These are phyloP conservation scores for Stenodema calcarata DNA, from an alignment of 2,888 invertebrate genomes.

Conservation along the genomic window DNA sequence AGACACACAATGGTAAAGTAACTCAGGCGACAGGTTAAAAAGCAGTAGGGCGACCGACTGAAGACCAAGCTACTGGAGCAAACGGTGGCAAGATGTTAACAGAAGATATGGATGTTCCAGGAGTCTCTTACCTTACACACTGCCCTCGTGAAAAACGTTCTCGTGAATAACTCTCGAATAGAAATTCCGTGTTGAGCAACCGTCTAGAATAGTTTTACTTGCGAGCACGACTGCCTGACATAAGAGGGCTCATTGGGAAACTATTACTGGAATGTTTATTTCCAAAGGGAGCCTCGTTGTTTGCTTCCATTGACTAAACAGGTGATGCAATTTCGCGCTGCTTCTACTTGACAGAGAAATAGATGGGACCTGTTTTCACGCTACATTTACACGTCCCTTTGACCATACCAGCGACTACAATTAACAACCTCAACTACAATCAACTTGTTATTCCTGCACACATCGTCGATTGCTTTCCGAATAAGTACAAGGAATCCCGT, in stretches of 20 bases:
- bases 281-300: neutral
- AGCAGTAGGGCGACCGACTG: neutral
- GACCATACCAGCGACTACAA: no score
- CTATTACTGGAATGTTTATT: conserved; percentile 31
- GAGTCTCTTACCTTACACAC: neutral
- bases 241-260: conserved; percentile 29
- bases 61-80: neutral
- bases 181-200: conserved; percentile 31
- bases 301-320: conserved; percentile 18
- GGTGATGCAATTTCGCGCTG: conserved; percentile 9
- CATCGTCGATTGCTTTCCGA: no score
- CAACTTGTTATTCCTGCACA: no score
- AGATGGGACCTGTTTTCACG: neutral
- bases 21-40: neutral
- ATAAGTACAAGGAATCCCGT: no score
- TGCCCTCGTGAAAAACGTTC: neutral
- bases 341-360: conserved; percentile 1
- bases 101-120: conserved; percentile 6
- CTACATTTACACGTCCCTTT: neutral
- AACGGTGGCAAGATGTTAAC: neutral
- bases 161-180: conserved; percentile 24
- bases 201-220: conserved; percentile 18
- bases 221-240: conserved; percentile 19
- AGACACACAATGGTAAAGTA: neutral
- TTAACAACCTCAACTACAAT: no score